Conservation (phyloP, 2,888 invertebrate species). For the Notodonta ziczac region DNA sequence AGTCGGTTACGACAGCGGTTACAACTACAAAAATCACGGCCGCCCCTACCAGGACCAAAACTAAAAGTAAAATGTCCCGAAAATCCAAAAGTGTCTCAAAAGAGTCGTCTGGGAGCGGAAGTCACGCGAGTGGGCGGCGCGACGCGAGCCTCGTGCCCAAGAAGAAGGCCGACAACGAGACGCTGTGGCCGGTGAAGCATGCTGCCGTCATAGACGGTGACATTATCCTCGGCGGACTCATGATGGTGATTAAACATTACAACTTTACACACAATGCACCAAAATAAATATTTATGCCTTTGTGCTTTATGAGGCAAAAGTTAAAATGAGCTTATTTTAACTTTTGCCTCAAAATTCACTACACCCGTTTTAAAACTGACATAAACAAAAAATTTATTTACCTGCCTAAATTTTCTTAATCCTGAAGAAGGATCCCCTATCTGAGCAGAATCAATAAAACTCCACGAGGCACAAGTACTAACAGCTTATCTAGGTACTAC, state of each 20-base stretch:
- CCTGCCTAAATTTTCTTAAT: no score
- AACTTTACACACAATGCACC: no score
- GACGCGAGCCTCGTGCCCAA: constrained; percentile 34
- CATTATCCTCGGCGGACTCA: constrained; percentile 92
- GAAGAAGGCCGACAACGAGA: constrained; percentile 54
- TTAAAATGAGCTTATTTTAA: no score
- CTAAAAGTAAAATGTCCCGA: constrained; percentile 22
- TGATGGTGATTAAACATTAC: constrained; percentile 86
- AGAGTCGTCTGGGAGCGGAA: neutral
- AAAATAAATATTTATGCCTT: no score
- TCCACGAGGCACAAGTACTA: no score
- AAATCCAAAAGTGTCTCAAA: constrained; percentile 35
- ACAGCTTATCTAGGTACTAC: no score
- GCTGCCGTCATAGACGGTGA: constrained; percentile 93
- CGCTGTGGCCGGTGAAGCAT: constrained; percentile 89
- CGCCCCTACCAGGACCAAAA: constrained; percentile 13
- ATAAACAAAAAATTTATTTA: no score
- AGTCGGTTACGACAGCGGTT: constrained; percentile 7
- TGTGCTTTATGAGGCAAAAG: no score
- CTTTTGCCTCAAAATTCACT: no score
- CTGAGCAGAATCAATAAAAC: no score
- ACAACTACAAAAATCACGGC: constrained; percentile 1
- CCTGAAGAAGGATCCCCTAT: no score
- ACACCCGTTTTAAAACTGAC: no score
- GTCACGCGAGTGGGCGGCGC: constrained; percentile 15